Base-by-base conservation (phyloP, 2,113 vertebrate species). In the Dasyurus viverrinus region DNA sequence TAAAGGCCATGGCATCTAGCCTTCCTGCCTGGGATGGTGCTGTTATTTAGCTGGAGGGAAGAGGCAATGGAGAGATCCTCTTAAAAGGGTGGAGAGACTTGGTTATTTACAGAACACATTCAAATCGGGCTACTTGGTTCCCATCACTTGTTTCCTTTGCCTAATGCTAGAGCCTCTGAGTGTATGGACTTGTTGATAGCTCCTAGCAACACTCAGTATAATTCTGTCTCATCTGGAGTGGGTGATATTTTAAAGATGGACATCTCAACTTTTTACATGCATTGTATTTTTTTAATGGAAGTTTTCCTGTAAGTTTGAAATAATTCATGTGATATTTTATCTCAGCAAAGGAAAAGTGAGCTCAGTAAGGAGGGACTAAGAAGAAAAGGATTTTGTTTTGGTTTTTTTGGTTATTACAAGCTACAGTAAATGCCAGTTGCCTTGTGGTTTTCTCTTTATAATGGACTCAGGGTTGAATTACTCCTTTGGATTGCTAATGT, bases 241-340 rank as follows among this genome's bases (percentile, higher is more conserved):
- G 94, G 26, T 89, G 53, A 96, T 52, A 94, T 97, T 98, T 98
- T 91, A 96, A 94, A 97, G 91, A 96, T 47, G 96, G 97, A 93
- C 95, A 96, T 96, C 97, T 97, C 94, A 9, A 53, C 3, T 95
- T 96, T 93, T 96, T 95, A 91, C 42, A 5, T 36, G 76, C 47
- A 46, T 94, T 96, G 91, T 92, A 94, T 95, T 92, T 97, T 53
- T 94, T 96, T 96, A 92, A 90, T 94, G 97, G 60, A 97, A 96
- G 93, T 93, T 95, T 54, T 96, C 0, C n/a, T 97, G 91, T 93
- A 94, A 95, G 91, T 94, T 97, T 97, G 96, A 97, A 95, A 92
- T 0, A 54, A 54, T 60, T 96, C 76, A 0, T n/a, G 91, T 0
- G 50, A 91, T 91, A 47, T 68, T 0, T 3, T 42, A 46, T n/a